Base-by-base conservation (phyloP, 2,113 vertebrate genomes). In the Nothocercus nigrocapillus region DNA sequence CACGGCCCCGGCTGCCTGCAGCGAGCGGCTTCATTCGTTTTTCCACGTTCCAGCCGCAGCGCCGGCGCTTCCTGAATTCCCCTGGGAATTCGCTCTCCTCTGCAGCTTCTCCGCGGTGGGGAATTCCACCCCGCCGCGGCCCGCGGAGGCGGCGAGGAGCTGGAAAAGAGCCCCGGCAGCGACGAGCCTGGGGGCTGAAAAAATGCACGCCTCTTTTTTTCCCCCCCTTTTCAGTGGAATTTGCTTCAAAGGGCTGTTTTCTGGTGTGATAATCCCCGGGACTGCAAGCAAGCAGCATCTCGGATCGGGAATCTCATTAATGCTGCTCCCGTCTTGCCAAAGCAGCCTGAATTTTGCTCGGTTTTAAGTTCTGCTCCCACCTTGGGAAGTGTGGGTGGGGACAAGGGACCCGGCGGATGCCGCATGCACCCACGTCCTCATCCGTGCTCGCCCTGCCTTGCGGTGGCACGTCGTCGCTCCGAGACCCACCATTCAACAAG, bases 51-150 rank as follows among this genome's bases (percentile, higher is more conserved):
- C 75, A 25, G 24, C 68, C 82, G 69, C 1, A 79, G 59, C 86
- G 85, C 92, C 90, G 94, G 90, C 90, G 70, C 94, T 91, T 95
- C 69, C 62, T n/a, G 40, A 88, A 89, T 76, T 81, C 90, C 73
- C 66, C 62, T 38, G 81, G 74, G 92, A 88, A 36, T 8, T 74
- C 85, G 28, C 81, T 63, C 6, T 78, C 88, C 67, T 89, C 47
- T 47, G 47, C 47, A 47, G 47, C 47, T 10, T 47, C 47, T 47
- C 47, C 47, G 47, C 7, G 47, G 19, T 47, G 47, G 30, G 78
- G 54, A 75, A 64, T 77, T 94, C 49, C 13, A 64, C 66, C 69
- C 30, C 61, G 44, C 36, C 25, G 3, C 24, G 25, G 20, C 34
- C 63, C 56, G 34, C 38, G 32, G n/a, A 51, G 47, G 45, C 2